These are phyloP conservation scores for Physocephala rufipes DNA, from an alignment of 2,888 invertebrate genomes.

Conservation along the genomic window DNA sequence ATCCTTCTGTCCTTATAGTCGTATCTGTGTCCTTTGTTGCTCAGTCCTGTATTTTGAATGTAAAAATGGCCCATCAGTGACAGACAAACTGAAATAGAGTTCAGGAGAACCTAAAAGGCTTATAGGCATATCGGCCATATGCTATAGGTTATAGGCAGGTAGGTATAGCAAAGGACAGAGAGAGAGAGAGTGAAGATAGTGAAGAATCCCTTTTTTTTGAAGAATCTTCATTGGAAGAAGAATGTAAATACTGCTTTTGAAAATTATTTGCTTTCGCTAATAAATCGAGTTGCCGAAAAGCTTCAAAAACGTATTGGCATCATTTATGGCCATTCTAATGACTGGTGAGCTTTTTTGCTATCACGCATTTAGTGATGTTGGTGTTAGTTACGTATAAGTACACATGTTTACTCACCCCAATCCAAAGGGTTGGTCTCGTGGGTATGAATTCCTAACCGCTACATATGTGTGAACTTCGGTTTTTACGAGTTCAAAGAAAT, in stretches of 20 bases:
- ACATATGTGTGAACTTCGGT: background rate
- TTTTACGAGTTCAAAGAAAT: constrained; percentile 49
- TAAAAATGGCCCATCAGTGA: too few species aligned
- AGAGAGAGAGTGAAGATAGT: background rate
- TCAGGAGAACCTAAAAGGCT: too few species aligned
- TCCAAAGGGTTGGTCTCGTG: constrained; percentile 4
- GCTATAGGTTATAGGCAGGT: background rate
- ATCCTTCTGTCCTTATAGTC: too few species aligned
- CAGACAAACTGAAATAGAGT: too few species aligned
- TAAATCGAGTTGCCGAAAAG: constrained; percentile 58
- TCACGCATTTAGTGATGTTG: background rate
- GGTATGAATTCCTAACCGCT: too few species aligned
- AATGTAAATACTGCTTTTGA: background rate
- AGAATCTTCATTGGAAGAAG: background rate
- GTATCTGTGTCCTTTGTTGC: too few species aligned
- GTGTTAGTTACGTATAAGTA: too few species aligned
- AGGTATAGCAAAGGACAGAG: too few species aligned
- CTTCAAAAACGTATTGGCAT: constrained; percentile 54
- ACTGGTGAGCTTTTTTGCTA: background rate
- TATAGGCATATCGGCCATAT: background rate
- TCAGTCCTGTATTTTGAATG: background rate
- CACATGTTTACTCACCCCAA: too few species aligned
- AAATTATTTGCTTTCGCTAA: constrained; percentile 40
- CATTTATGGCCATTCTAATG: constrained; percentile 28
- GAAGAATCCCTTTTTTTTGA: too few species aligned